Evolutionary conservation across 2,113 vertebrate genomes (phyloP), one percentile per base, ranked within the genome.

Genomic region (Turdus rufiventris): DNA sequence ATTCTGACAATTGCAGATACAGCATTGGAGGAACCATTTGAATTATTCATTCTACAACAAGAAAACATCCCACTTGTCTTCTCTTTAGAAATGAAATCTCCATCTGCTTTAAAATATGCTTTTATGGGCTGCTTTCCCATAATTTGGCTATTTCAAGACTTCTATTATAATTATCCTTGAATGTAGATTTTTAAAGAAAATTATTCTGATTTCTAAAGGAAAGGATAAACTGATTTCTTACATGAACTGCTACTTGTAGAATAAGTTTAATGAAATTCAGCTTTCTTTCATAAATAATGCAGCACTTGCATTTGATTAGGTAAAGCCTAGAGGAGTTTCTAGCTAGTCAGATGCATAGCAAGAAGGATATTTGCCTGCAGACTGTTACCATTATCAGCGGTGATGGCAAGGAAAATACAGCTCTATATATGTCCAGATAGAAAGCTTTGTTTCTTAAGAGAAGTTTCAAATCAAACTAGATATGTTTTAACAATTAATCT

Each of bases 201-300:
- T 60, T 74, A 57, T 88, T 72, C 70, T 66, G 79, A 85, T 96
- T 81, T 78, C n/a, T 70, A 29, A 78, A 97, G 94, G 70, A 94
- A 68, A 89, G 58, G 25, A 93, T 68, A 95, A 96, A 65, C 13
- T 85, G 42, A 53, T 84, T 81, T 84, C 89, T 96, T 77, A 73
- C 63, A 82, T 47, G 28, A 85, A 53, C 88, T 92, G 78, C 48
- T 87, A 88, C 56, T 95, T 95, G 80, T 71, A 94, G 86, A 96
- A 57, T 62, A 78, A 54, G 72, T 96, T 97, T 93, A 94, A 96
- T 97, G 95, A 96, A 95, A 97, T 98, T 95, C 97, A 92, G 71
- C 94, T 97, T 94, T 74, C 88, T 97, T 97, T 97, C 96, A 97
- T 98, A 97, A 97, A 97, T 97, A 97, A 97, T 97, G 94, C 94